Evolutionary conservation across 2,888 invertebrate genomes (phyloP), one percentile per base, ranked within the genome.

Genomic region (Dasypogon diadema): DNA sequence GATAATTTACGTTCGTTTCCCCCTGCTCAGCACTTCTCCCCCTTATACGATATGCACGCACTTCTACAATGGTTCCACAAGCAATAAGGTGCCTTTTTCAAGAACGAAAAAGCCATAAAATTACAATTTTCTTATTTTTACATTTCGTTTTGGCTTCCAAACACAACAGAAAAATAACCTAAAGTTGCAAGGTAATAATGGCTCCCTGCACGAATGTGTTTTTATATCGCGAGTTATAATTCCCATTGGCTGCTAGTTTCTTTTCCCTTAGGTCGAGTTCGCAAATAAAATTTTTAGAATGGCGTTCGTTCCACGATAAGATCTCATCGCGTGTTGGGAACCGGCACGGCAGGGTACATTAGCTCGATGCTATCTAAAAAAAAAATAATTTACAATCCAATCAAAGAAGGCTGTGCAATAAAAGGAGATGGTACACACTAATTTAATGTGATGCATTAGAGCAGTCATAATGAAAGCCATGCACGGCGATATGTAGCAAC

Each of bases 371-470:
- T 65, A 65, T 65, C 65, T 42, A 14, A 46, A n/a, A n/a, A n/a
- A n/a, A n/a, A n/a, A 22, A 48, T 48, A 65, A 65, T 65, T 65
- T 65, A 65, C 24, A 46, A 46, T 48, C 65, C 65, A 65, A 65
- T 65, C 65, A 65, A 65, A 63, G 30, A 34, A 63, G 63, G 63
- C 46, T 12, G 42, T n/a, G 6, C 42, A 12, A 8, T 12, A 12
- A 42, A 42, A 42, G n/a, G 42, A 6, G 42, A 6, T 12, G 18
- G 37, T 37, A 22, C 14, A 65, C 24, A 21, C 4, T 22, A 65
- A 65, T 46, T 65, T 65, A 22, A 48, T 46, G 46, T 48, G 24
- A 46, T 46, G 37, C 60, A 60, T 60, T 34, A 21, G 8, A 16
- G 2, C 37, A n/a, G 37, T 12, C 42, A 42, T 42, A 12, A 42